Evolutionary conservation across 2,797 vertebrate species (phyloP), one percentile per base, ranked within the genome.

Genomic region (Psittacula echo): DNA sequence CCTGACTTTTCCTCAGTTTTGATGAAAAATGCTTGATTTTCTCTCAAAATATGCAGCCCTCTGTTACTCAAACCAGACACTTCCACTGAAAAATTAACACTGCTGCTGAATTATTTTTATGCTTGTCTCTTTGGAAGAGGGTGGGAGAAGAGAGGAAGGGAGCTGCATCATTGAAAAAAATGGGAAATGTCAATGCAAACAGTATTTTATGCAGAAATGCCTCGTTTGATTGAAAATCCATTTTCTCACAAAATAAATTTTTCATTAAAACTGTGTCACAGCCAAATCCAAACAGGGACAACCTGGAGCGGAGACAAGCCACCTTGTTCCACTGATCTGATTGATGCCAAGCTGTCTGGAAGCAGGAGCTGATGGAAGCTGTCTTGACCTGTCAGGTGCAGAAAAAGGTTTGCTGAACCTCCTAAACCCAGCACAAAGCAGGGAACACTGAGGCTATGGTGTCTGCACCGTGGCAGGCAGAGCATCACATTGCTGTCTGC

Each of bases 221-320:
- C 92, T 80, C 58, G 19, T 91, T 93, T 89, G 91, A 93, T 91
- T 85, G 87, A 94, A 95, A 95, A 94, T 77, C 81, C 72, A 91
- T 96, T 96, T 96, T 85, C 85, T 85, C 77, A 61, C 51, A 56
- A 93, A 91, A 91, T 92, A 94, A 93, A 93, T 91, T 92, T 91
- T 96, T 95, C 94, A 94, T 87, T 68, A 70, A 95, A 96, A 83
- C 56, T 37, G 21, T 93, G 88, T 76, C 94, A 88, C 75, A 94
- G 85, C 79, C 83, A 85, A 76, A 85, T 91, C 68, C 94, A 87
- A 90, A 65, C 67, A 92, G 87, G 89, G 81, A 87, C 91, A 89
- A 67, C 44, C 72, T 89, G 72, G 47, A 94, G 93, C 17, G 2
- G 78, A 91, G 87, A 91, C 47, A 87, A 92, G 75, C 41, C 91